These are phyloP conservation scores for Belonocnema kinseyi DNA, from an alignment of 1,140 invertebrate genomes.

Conservation along the genomic window DNA sequence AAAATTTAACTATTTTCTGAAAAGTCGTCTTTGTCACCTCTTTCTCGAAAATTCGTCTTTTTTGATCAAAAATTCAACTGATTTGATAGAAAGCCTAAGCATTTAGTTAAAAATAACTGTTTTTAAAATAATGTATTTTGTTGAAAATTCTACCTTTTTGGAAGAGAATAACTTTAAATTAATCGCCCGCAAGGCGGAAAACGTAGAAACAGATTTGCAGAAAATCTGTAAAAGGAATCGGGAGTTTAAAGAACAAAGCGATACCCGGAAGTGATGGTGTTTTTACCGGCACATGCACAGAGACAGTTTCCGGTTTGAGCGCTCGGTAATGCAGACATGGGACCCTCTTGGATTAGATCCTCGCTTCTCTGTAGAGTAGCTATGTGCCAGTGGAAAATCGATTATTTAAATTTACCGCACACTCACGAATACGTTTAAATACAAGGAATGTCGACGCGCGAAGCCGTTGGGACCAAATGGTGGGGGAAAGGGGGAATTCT, in stretches of 20 bases:
- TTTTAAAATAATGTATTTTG: too few species aligned
- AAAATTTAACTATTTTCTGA: too few species aligned
- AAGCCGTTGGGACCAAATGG: slow-evolving; percentile 13
- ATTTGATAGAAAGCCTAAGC: too few species aligned
- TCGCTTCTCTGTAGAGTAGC: background rate
- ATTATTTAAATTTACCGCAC: slow-evolving; percentile 46
- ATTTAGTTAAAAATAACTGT: too few species aligned
- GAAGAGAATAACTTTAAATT: too few species aligned
- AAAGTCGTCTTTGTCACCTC: too few species aligned
- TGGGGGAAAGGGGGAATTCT: background rate
- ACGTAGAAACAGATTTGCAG: too few species aligned
- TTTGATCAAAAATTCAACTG: too few species aligned
- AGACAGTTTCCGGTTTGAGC: slow-evolving; percentile 16
- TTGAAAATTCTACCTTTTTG: too few species aligned
- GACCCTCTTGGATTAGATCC: background rate
- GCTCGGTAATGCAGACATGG: background rate
- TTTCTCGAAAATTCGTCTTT: too few species aligned
- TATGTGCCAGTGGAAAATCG: slow-evolving; percentile 34
- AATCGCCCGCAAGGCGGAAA: too few species aligned
- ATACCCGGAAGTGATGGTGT: background rate
- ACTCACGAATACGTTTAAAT: slow-evolving; percentile 33
- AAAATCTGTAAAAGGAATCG: background rate
- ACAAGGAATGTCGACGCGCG: slow-evolving; percentile 14
- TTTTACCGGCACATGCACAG: background rate
- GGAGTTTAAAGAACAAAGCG: background rate